Evolutionary conservation across 1,140 invertebrate species (phyloP), one percentile per base, ranked within the genome.

Genomic region (Hirudo medicinalis): DNA sequence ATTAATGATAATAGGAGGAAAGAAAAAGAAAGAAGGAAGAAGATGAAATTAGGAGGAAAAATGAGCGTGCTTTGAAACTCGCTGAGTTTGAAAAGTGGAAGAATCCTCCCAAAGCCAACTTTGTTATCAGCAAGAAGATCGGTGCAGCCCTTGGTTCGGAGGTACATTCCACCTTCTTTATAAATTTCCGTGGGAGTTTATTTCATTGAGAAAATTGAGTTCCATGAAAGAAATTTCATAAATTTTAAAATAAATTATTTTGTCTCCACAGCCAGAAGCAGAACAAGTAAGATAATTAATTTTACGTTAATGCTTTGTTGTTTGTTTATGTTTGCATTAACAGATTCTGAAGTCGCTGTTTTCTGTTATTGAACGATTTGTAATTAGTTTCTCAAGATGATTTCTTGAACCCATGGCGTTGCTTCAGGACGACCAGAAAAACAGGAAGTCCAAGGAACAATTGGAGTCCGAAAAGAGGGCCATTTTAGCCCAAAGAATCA

Each of bases 401-500:
- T 49, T 49, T 49, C 15, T 49, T 49, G 15, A 49, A 11, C 43
- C 9, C 9, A 49, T 49, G 43, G 43, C 11, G 43, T 49, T 49
- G 15, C 15, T 49, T 49, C 19, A 70, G 69, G 92, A 91, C 79
- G 89, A 92, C 83, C 84, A 92, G 79, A 94, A 97, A 83, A 88
- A 94, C 80, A 93, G 91, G 85, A 97, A 98, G 87, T 97, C 95
- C 82, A 97, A 95, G 85, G 96, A 99, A 84, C 95, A 99, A 84
- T 84, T 98, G 78, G 95, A 96, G 82, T 94, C 97, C 82, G 93
- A 97, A 83, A 98, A 98, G 87, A 94, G 91, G 82, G 95, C 96
- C 81, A 94, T 94, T 71, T 85, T 98, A 76, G 90, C 89, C 78
- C 92, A 97, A 86, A 90, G 94, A 79, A 93, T 98, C 81, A 94